Evolutionary conservation across 2,888 invertebrate genomes (phyloP).

Genomic region (Baccha elongata): DNA sequence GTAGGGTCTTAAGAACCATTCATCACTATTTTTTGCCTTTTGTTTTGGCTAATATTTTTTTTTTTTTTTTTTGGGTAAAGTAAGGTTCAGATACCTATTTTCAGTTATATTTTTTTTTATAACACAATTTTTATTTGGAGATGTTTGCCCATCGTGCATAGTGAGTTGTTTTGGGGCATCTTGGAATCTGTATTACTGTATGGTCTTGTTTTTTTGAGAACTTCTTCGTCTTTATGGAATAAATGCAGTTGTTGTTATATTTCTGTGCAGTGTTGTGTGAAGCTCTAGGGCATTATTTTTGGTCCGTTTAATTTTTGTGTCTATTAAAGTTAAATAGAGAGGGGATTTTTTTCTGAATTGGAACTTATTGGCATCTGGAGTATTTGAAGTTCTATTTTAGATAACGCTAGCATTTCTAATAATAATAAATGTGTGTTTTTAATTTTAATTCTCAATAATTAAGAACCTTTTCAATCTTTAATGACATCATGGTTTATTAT

Average conservation of each 20-base stretch:
- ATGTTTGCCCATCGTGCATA: slow-evolving; percentile 71
- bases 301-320: slow-evolving; percentile 75
- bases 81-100: slow-evolving; percentile 8
- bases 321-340: slow-evolving; percentile 44
- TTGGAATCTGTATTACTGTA: slow-evolving; percentile 47
- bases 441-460: not conserved
- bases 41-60: slow-evolving; percentile 40
- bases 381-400: slow-evolving; percentile 38
- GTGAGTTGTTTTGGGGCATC: slow-evolving; percentile 69
- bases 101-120: slow-evolving; percentile 25
- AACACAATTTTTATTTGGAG: slow-evolving; percentile 51
- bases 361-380: not conserved
- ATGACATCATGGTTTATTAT: slow-evolving; percentile 8
- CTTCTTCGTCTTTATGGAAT: slow-evolving; percentile 39
- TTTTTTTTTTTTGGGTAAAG: slow-evolving; percentile 1
- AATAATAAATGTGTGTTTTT: not conserved
- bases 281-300: slow-evolving; percentile 75
- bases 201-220: slow-evolving; percentile 59
- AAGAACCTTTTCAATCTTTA: not conserved
- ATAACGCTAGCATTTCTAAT: slow-evolving; percentile 26
- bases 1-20: slow-evolving; percentile 53
- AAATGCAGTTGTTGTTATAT: not conserved
- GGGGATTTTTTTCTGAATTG: slow-evolving; percentile 16
- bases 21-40: slow-evolving; percentile 38
- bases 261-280: slow-evolving; percentile 71